These are phyloP conservation scores for Rhadinocentrus ornatus DNA, from an alignment of 2,797 vertebrate species.

Conservation along the genomic window DNA sequence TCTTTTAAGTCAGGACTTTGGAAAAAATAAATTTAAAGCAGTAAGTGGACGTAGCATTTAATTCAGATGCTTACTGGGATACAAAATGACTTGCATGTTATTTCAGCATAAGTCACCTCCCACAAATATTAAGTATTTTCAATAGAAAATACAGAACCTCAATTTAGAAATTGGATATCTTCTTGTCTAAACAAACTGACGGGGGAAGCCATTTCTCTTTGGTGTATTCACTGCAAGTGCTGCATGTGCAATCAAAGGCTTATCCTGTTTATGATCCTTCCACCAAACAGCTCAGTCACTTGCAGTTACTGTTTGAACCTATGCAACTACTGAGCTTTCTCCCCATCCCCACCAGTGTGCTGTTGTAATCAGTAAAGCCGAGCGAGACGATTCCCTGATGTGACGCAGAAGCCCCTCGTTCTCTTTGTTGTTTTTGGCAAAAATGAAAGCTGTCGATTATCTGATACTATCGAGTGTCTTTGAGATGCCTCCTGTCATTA, in stretches of 20 bases:
- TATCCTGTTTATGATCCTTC: conserved; percentile 35
- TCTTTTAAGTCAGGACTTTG: background rate
- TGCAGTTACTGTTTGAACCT: conserved; percentile 78
- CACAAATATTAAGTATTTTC: conserved; percentile 11
- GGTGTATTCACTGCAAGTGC: conserved; percentile 31
- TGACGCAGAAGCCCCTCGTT: conserved; percentile 68
- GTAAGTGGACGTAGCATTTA: background rate
- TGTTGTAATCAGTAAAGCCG: conserved; percentile 67
- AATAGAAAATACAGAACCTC: background rate
- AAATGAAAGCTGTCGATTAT: conserved; percentile 65
- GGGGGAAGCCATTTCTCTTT: conserved; percentile 18
- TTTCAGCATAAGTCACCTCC: background rate
- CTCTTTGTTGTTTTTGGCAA: conserved; percentile 65
- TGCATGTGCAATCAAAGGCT: conserved; percentile 51
- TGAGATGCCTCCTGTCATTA: conserved; percentile 70
- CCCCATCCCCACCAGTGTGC: conserved; percentile 67
- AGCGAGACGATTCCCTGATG: conserved; percentile 63
- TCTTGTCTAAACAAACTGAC: background rate
- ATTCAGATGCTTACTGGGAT: background rate
- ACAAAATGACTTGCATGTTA: background rate
- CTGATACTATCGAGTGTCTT: conserved; percentile 73
- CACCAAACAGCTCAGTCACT: conserved; percentile 62
- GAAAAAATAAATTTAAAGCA: conserved; percentile 16
- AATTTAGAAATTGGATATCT: background rate
- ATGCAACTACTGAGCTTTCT: conserved; percentile 79